phyloP scores from a whole-genome alignment of 2,888 invertebrate genomes.

The Strigamia transsilvanica region DNA sequence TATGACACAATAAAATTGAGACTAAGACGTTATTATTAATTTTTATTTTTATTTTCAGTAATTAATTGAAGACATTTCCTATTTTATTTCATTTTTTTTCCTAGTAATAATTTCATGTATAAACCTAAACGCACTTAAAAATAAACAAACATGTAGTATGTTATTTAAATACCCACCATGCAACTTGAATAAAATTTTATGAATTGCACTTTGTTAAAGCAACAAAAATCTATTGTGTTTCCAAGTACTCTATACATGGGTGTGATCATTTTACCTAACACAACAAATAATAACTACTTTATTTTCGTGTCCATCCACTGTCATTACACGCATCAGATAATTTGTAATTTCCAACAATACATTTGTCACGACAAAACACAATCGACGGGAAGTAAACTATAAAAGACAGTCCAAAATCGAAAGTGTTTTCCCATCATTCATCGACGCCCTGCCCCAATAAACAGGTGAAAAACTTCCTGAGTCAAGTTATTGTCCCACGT shows the following conservation, averaged over 20 bases:
- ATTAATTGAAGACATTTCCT: background rate
- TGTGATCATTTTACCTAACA: background rate
- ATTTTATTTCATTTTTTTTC: background rate
- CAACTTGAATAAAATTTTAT: background rate
- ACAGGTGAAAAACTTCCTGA: slow-evolving; percentile 1
- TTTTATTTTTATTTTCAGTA: background rate
- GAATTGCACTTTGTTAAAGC: slow-evolving; percentile 15
- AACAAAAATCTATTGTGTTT: background rate
- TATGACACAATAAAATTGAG: too few species aligned
- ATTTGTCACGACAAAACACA: slow-evolving; percentile 6
- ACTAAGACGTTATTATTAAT: too few species aligned
- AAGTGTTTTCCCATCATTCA: background rate
- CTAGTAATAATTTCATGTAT: background rate
- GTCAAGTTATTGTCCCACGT: background rate
- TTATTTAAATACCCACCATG: background rate
- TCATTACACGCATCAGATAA: slow-evolving; percentile 4
- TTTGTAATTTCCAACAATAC: background rate
- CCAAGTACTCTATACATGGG: background rate
- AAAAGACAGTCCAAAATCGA: background rate
- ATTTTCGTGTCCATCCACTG: background rate
- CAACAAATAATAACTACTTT: background rate
- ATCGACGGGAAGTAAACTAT: slow-evolving; percentile 14
- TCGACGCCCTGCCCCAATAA: background rate
- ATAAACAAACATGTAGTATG: background rate
- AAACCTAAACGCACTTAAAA: background rate